phyloP scores from a whole-genome alignment of 1,140 invertebrate genomes.

The Scaptomyza montana region DNA sequence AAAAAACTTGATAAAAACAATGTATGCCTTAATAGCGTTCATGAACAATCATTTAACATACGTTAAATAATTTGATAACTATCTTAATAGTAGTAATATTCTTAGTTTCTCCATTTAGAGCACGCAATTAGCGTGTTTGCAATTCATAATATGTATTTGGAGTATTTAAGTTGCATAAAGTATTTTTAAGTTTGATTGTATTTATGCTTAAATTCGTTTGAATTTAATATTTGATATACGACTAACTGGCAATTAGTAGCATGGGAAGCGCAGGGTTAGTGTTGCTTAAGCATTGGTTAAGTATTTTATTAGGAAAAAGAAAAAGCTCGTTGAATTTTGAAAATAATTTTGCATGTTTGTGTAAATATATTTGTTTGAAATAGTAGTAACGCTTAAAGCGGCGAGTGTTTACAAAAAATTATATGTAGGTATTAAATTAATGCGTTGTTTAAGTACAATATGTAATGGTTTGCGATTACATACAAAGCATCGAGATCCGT shows the following conservation, averaged over 20 bases:
- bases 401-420: constrained; percentile 37
- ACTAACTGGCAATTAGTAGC: constrained; percentile 56
- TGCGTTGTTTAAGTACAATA: constrained; percentile 60
- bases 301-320: constrained; percentile 27
- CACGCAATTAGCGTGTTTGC: constrained; percentile 2
- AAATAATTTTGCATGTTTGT: constrained; percentile 38
- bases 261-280: constrained; percentile 57
- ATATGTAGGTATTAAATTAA: constrained; percentile 54
- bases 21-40: constrained; percentile 42
- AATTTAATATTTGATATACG: constrained; percentile 79
- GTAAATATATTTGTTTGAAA: constrained; percentile 58
- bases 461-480: constrained; percentile 60
- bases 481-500: constrained; percentile 66
- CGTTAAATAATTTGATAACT: constrained; percentile 5
- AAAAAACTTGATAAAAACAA: constrained; percentile 34
- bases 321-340: constrained; percentile 19
- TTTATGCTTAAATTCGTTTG: constrained; percentile 80
- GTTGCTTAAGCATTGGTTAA: constrained; percentile 45
- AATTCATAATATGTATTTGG: constrained; percentile 39
- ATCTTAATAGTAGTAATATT: constrained; percentile 2
- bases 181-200: constrained; percentile 78
- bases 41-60: constrained; percentile 28
- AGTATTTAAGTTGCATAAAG: constrained; percentile 70
- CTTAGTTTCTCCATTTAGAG: not conserved
- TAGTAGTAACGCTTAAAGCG: constrained; percentile 38